A percentile compares a stretch with the other conserved stretches of the same genome.
Evolutionary conservation across 2,797 vertebrate species (phyloP).

Genomic region (Pseudochirops cupreus): DNA sequence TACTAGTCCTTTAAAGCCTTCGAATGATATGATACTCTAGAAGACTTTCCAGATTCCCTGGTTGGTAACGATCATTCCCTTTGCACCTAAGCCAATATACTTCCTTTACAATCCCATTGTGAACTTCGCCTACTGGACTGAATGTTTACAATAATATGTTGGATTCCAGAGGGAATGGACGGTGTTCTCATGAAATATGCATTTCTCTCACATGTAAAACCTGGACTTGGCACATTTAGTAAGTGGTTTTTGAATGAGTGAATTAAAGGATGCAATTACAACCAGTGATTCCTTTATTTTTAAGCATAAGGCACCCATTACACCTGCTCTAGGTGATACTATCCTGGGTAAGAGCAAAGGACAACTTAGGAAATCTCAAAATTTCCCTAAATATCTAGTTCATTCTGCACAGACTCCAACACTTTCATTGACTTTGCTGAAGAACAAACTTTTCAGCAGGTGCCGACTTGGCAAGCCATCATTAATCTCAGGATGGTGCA

Average conservation of each 20-base stretch:
- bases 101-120: neutral
- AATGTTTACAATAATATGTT: neutral
- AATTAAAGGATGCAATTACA: neutral
- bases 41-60: neutral
- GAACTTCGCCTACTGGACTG: neutral
- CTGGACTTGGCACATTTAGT: neutral
- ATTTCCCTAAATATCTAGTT: neutral
- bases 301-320: neutral
- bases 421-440: neutral
- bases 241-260: neutral
- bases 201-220: neutral
- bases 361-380: neutral
- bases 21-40: neutral
- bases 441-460: slow-evolving; percentile 6
- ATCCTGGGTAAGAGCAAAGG: neutral
- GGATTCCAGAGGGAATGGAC: neutral
- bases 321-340: neutral
- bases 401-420: neutral
- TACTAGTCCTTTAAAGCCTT: neutral
- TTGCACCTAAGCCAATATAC: neutral
- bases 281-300: neutral
- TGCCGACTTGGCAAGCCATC: neutral
- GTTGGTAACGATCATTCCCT: neutral
- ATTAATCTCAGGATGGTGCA: slow-evolving; percentile 2
- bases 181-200: neutral